These are phyloP conservation scores for Anas platyrhynchos DNA, from an alignment of 2,113 vertebrate genomes.

Conservation along the genomic window DNA sequence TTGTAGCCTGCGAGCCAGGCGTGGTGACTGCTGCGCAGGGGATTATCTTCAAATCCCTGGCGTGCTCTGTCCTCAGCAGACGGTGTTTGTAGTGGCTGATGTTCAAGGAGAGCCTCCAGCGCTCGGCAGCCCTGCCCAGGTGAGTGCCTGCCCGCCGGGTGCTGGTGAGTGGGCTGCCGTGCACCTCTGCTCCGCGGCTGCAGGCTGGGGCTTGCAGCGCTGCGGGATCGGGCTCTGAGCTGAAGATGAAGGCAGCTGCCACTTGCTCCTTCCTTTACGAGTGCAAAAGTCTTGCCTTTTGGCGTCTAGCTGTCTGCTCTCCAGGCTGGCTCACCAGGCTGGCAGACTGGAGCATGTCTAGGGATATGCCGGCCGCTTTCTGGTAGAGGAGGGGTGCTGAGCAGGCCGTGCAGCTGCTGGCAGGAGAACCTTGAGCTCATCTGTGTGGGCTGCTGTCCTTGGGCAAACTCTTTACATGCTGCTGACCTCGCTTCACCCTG, in stretches of 20 bases:
- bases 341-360: neutral
- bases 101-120: neutral
- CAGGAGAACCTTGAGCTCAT: neutral
- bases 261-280: neutral
- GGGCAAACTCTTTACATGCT: neutral
- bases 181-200: neutral
- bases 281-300: neutral
- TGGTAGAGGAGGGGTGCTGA: neutral
- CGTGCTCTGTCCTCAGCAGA: neutral
- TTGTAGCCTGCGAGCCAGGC: neutral
- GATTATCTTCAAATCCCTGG: neutral
- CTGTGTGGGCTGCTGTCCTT: neutral
- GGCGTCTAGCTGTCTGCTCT: constrained; percentile 15
- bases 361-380: neutral
- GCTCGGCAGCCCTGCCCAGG: neutral
- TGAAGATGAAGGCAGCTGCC: neutral
- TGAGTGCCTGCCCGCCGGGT: neutral
- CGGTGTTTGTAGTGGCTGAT: neutral
- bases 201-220: neutral
- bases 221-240: neutral
- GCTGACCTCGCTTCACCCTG: constrained; percentile 41
- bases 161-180: neutral
- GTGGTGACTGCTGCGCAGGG: neutral
- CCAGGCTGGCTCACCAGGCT: neutral
- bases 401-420: neutral